Evolutionary conservation across 1,140 invertebrate genomes (phyloP), one percentile per base, ranked within the genome.

Genomic region (Zaprionus camerounensis): DNA sequence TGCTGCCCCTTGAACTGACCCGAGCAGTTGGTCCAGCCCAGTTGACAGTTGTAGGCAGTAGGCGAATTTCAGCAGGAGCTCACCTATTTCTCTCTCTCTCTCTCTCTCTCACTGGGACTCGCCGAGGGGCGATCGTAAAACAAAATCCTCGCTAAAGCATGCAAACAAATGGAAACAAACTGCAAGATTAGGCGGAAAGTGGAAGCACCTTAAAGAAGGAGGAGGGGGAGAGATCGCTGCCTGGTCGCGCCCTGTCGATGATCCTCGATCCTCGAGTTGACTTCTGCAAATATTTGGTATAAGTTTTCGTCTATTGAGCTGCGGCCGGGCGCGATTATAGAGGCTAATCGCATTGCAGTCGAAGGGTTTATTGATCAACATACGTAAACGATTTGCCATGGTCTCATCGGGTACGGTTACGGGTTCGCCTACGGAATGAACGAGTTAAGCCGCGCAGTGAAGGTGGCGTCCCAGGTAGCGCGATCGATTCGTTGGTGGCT

Each of bases 231-330:
- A 26, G 56, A 46, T 15, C 49, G 13, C 31, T 12, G 46, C 3
- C 20, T 24, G 9, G 17, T 51, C 46, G 46, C 46, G 46, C 49
- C 79, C 11, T 12, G n/a, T 58, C 31, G 56, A 64, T 15, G 28
- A 56, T 65, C 31, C 22, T 3, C 20, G 58, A 36, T 44, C 28
- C 17, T 46, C 13, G 34, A 53, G 72, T 77, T 86, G 82, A 86
- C 82, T 86, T 87, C 90, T 90, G 81, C 84, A 87, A 87, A 87
- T 88, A 88, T 87, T 88, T 87, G 61, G 81, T 49, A 83, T 82
- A 82, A 82, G 74, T 84, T 81, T 80, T 70, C 78, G 68, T 28
- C 64, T 65, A 65, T 71, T 74, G 77, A 75, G 76, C 68, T 31
- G 58, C 26, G 41, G 58, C 62, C 62, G 67, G 65, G 75, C 75